These are phyloP conservation scores for Drosophila kepulauana DNA, from an alignment of 1,140 invertebrate species.

Conservation along the genomic window DNA sequence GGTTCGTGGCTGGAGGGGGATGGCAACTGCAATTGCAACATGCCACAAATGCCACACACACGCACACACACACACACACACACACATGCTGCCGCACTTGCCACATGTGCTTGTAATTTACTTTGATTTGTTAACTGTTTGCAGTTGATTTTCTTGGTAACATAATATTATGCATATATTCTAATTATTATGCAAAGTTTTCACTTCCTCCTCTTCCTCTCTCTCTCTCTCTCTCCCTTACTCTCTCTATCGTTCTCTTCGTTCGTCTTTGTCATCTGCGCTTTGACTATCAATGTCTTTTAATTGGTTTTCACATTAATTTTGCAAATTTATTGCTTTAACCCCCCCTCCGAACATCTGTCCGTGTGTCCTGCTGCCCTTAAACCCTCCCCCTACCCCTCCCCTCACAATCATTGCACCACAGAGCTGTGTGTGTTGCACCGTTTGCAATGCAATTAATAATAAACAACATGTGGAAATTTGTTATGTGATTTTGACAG, in stretches of 20 bases:
- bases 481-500: conserved; percentile 45
- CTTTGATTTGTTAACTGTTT: conserved; percentile 48
- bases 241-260: not conserved
- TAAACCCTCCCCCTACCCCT: not conserved
- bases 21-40: conserved; percentile 17
- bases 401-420: not conserved
- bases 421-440: too few species aligned
- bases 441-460: conserved; percentile 64
- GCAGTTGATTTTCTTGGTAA: conserved; percentile 33
- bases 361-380: conserved; percentile 18
- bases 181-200: conserved; percentile 58
- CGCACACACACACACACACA: conserved; percentile 3
- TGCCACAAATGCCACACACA: conserved; percentile 6
- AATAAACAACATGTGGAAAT: conserved; percentile 71
- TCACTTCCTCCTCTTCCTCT: not conserved
- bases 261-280: conserved; percentile 20
- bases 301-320: conserved; percentile 82
- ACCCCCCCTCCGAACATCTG: not conserved
- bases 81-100: not conserved
- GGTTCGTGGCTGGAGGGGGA: not conserved
- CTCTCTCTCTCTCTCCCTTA: not conserved
- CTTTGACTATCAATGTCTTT: conserved; percentile 67
- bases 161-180: conserved; percentile 74
- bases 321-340: conserved; percentile 78
- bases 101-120: conserved; percentile 16